Conservation (phyloP, 2,888 invertebrate species). For the Heliconius hortense region DNA sequence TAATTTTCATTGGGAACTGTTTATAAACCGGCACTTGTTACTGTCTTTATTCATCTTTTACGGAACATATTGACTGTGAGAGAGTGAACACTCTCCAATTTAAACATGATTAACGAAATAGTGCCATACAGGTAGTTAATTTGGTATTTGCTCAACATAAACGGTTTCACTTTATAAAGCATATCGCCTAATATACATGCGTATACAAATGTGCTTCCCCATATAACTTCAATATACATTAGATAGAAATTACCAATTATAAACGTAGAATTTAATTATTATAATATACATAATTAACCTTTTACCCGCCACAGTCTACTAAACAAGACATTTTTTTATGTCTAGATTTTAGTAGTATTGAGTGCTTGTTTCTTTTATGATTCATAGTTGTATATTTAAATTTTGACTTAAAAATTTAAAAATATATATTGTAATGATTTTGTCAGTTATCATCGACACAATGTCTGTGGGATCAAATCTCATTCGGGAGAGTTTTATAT, state of each 20-base stretch:
- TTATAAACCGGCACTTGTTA: conserved; percentile 18
- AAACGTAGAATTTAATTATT: conserved; percentile 3
- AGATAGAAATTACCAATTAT: conserved; percentile 47
- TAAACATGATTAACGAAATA: conserved; percentile 63
- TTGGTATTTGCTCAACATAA: conserved; percentile 71
- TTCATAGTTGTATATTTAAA: background rate
- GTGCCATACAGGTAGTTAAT: conserved; percentile 70
- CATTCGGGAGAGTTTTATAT: background rate
- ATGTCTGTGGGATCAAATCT: background rate
- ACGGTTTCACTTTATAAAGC: conserved; percentile 43
- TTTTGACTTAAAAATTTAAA: background rate
- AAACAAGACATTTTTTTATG: conserved; percentile 1
- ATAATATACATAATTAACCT: background rate
- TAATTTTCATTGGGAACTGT: conserved; percentile 25
- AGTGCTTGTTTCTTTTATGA: background rate
- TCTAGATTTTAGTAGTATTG: background rate
- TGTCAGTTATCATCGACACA: background rate
- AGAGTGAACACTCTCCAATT: background rate
- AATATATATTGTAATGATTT: conserved; percentile 12
- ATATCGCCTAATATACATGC: conserved; percentile 21
- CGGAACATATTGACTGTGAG: conserved; percentile 13
- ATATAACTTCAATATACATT: conserved; percentile 41
- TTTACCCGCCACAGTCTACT: background rate
- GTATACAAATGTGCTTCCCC: conserved; percentile 67
- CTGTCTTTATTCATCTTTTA: conserved; percentile 6